These are phyloP conservation scores for Zaprionus obscuricornis DNA, from an alignment of 2,888 invertebrate species.

Conservation along the genomic window DNA sequence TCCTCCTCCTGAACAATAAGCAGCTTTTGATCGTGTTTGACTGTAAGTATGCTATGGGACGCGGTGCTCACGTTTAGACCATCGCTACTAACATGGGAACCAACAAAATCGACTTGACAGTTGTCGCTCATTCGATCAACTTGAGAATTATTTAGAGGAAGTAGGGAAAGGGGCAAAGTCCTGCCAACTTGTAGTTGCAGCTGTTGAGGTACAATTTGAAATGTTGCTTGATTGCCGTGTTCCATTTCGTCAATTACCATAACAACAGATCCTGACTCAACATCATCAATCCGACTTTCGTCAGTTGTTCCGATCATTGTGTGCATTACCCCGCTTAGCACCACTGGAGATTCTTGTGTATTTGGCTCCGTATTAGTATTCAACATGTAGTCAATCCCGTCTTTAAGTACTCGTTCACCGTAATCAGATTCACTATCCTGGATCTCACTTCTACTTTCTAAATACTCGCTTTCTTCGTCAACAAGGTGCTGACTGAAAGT, in stretches of 20 bases:
- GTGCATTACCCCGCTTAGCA: slow-evolving; percentile 33
- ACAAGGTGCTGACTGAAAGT: slow-evolving; percentile 84
- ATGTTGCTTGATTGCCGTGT: slow-evolving; percentile 57
- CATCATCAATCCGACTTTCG: slow-evolving; percentile 28
- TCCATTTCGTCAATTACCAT: slow-evolving; percentile 81
- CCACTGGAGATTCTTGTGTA: slow-evolving; percentile 69
- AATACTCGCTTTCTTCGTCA: slow-evolving; percentile 80
- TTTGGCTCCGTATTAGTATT: too few relatives aligned
- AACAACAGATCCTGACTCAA: slow-evolving; percentile 72
- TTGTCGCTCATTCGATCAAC: slow-evolving; percentile 44
- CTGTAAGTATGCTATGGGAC: slow-evolving; percentile 60
- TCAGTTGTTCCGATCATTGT: slow-evolving; percentile 30
- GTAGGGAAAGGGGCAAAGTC: slow-evolving; percentile 48
- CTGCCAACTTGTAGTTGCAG: slow-evolving; percentile 43
- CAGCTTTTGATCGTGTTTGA: slow-evolving; percentile 80
- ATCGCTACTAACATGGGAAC: slow-evolving; percentile 74
- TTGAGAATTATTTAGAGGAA: slow-evolving; percentile 49
- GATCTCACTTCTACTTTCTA: slow-evolving; percentile 23
- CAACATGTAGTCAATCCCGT: slow-evolving; percentile 24
- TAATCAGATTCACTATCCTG: slow-evolving; percentile 35
- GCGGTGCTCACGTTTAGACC: slow-evolving; percentile 66
- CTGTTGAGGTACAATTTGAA: slow-evolving; percentile 62
- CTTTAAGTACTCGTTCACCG: slow-evolving; percentile 5
- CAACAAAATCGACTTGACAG: slow-evolving; percentile 74
- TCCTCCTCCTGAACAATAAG: slow-evolving; percentile 58